phyloP scores from a whole-genome alignment of 2,113 vertebrate species.

The Turnix velox region DNA sequence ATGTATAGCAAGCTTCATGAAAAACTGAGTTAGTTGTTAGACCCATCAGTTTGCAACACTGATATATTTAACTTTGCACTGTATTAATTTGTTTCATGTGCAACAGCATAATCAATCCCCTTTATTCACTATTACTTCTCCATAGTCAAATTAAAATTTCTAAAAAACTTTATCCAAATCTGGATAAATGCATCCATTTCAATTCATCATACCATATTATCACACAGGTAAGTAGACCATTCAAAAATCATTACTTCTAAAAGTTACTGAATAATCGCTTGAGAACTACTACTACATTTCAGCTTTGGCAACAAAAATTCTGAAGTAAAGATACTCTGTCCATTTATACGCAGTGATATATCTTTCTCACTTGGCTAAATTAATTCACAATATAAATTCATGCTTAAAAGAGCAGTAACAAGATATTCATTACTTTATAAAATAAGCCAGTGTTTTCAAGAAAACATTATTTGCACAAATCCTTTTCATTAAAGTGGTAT shows the following conservation, averaged over 20 bases:
- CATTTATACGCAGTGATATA: background rate
- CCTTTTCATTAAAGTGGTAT: constrained; percentile 12
- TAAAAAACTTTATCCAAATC: background rate
- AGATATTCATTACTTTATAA: constrained; percentile 2
- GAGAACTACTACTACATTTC: background rate
- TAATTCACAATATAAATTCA: background rate
- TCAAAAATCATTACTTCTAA: background rate
- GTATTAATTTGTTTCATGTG: background rate
- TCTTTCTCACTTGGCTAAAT: background rate
- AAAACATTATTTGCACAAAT: constrained; percentile 46
- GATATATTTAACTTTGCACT: background rate
- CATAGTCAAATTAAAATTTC: background rate
- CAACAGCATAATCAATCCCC: background rate
- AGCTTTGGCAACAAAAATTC: background rate
- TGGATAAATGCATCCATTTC: background rate
- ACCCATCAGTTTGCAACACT: background rate
- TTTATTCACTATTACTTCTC: background rate
- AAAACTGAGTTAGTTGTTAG: background rate
- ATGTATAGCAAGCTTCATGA: background rate
- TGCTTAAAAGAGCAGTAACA: background rate
- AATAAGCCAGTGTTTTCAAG: background rate
- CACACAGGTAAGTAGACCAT: background rate
- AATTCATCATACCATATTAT: background rate
- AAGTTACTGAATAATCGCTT: background rate
- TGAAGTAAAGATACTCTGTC: background rate